These are phyloP conservation scores for Leucoraja erinaceus DNA, from an alignment of 2,113 vertebrate species.

Conservation along the genomic window DNA sequence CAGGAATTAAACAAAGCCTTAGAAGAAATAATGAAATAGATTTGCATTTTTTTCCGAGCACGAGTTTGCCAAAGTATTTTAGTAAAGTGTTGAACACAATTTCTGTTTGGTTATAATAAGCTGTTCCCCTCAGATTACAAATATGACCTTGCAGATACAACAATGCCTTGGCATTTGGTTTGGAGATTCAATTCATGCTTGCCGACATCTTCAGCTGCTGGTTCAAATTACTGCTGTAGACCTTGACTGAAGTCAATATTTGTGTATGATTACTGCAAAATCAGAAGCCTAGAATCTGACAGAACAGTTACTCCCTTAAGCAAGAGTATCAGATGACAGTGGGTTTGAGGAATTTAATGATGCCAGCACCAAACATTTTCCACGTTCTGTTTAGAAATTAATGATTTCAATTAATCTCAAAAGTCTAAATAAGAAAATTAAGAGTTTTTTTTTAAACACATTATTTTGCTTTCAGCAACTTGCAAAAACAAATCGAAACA, in stretches of 20 bases:
- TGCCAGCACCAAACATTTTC: neutral
- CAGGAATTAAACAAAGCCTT: neutral
- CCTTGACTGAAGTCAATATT: constrained; percentile 5
- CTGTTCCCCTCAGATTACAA: neutral
- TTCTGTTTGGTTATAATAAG: neutral
- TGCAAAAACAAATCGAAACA: neutral
- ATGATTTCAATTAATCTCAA: neutral
- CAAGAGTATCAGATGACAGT: neutral
- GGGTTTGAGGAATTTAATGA: neutral
- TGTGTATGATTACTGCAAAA: neutral
- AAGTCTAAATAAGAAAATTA: neutral
- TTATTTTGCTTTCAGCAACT: neutral
- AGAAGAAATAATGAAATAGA: neutral
- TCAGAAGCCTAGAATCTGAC: neutral
- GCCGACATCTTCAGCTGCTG: neutral
- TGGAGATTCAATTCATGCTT: neutral
- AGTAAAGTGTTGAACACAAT: neutral
- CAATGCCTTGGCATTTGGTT: neutral
- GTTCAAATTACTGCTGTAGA: neutral
- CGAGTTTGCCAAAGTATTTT: neutral
- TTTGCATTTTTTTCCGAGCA: neutral
- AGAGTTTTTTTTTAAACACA: neutral
- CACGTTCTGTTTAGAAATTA: neutral
- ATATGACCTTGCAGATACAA: constrained; percentile 13
- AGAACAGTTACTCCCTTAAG: neutral